These are phyloP conservation scores for Seladonia tumulorum DNA, from an alignment of 2,888 invertebrate genomes.

Conservation along the genomic window DNA sequence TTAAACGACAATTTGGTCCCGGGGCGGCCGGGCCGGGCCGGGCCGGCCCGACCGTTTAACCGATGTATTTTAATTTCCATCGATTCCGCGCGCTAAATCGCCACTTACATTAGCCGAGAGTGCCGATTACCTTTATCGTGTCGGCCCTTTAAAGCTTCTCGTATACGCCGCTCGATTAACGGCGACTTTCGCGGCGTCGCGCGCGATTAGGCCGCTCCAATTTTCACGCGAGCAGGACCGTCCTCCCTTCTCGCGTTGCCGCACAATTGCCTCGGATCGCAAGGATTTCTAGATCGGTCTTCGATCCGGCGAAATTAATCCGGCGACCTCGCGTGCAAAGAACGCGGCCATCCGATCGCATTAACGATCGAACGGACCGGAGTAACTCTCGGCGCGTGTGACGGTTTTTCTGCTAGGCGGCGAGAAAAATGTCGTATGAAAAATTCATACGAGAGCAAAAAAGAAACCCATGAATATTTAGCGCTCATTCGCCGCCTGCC, in stretches of 20 bases:
- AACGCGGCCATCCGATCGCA: slow-evolving; percentile 9
- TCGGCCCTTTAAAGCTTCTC: slow-evolving; percentile 59
- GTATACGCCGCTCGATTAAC: slow-evolving; percentile 60
- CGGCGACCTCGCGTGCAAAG: slow-evolving; percentile 6
- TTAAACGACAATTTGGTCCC: slow-evolving; percentile 68
- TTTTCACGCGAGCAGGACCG: slow-evolving; percentile 50
- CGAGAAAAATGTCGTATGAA: slow-evolving; percentile 2
- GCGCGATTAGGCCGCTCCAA: slow-evolving; percentile 59
- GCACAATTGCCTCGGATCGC: neutral
- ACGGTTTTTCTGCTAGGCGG: neutral
- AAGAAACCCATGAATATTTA: slow-evolving; percentile 11
- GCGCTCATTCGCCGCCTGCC: neutral
- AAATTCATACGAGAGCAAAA: neutral
- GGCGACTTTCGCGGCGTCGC: slow-evolving; percentile 60
- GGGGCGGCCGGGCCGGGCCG: slow-evolving; percentile 14
- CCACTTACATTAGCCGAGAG: slow-evolving; percentile 67
- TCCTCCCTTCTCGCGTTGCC: slow-evolving; percentile 1
- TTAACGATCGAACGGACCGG: slow-evolving; percentile 22
- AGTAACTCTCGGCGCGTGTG: neutral
- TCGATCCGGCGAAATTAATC: slow-evolving; percentile 41
- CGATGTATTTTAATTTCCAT: slow-evolving; percentile 71
- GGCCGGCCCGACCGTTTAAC: slow-evolving; percentile 60
- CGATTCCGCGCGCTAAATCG: slow-evolving; percentile 67
- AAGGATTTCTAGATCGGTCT: neutral
- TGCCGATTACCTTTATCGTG: slow-evolving; percentile 67